Evolutionary conservation across 2,797 vertebrate genomes (phyloP), one percentile per base, ranked within the genome.

Genomic region (Oreonectes daqikongensis): DNA sequence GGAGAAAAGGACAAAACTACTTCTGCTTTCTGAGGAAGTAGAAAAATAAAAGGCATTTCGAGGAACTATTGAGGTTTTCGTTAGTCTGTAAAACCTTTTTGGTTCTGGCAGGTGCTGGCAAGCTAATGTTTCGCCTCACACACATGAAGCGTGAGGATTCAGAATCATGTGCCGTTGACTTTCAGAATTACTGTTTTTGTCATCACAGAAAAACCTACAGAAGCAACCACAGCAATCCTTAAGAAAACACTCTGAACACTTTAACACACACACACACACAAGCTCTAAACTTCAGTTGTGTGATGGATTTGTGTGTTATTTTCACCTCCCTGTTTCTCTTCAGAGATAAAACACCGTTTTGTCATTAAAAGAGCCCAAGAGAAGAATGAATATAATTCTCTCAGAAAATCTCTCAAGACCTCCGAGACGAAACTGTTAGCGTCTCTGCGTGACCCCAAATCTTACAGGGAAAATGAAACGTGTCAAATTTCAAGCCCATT

Each of bases 261-360:
- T n/a, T n/a, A 3, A 35, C 38, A 40, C 38, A 40, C 9, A 40
- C 14, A 17, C 42, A 15, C 15, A 4, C 42, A 46, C 61, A 42
- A 20, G 7, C n/a, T 10, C 18, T 42, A 2, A 38, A 17, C 26
- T n/a, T 5, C 55, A 30, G 10, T 42, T 1, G 3, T 66, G 20
- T 66, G 38, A 28, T 57, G 6, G 24, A 28, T 15, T 26, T 57
- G 15, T 24, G 55, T 40, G 69, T 50, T 65, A 22, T 61, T 48
- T 61, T 57, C 26, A 42, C 61, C 26, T 55, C 32, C 53, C 11
- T 10, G 28, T 63, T 52, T 46, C 30, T 52, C 22, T 66, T 17
- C 59, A 40, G 67, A 80, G 59, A 76, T 71, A 44, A n/a, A 76
- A 69, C 68, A 63, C 57, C 50, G 64, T 71, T 80, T 69, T 57